phyloP scores from a whole-genome alignment of 2,113 vertebrate genomes.

The Erythrocercus mccallii region DNA sequence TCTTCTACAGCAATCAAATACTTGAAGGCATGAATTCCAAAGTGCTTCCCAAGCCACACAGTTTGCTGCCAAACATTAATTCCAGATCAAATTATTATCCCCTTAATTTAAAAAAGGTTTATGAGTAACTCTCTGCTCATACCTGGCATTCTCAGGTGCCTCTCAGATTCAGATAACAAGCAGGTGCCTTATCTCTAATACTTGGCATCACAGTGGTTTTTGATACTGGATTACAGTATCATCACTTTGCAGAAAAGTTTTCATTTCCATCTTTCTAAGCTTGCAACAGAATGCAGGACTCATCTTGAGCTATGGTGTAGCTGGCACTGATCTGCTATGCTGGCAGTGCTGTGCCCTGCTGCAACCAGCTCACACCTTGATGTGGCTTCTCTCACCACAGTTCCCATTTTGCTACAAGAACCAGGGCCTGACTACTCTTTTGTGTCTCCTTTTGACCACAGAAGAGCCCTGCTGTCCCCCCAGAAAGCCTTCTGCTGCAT shows the following conservation, averaged over 20 bases:
- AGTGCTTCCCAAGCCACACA: conserved; percentile 4
- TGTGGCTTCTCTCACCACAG: not conserved
- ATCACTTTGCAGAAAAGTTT: not conserved
- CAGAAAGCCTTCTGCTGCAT: not conserved
- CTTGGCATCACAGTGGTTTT: not conserved
- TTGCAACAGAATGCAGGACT: not conserved
- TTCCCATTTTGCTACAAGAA: not conserved
- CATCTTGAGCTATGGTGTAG: not conserved
- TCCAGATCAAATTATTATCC: conserved; percentile 25
- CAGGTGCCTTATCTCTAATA: conserved; percentile 21
- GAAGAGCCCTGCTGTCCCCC: not conserved
- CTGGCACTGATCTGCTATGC: not conserved
- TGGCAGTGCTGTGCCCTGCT: not conserved
- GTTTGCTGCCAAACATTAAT: conserved; percentile 33
- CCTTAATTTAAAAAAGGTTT: conserved; percentile 12
- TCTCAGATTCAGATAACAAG: conserved; percentile 31
- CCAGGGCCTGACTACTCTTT: not conserved
- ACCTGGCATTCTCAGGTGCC: not conserved
- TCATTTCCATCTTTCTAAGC: not conserved
- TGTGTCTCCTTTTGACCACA: not conserved
- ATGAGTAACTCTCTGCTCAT: not conserved
- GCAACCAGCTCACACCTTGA: fast-evolving
- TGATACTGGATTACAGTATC: not conserved
- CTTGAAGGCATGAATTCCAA: conserved; percentile 21
- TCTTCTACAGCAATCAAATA: not conserved